Percentiles rank a stretch among this genome's conserved stretches.
phyloP scores from a whole-genome alignment of 2,113 vertebrate species.

The Laticauda colubrina region DNA sequence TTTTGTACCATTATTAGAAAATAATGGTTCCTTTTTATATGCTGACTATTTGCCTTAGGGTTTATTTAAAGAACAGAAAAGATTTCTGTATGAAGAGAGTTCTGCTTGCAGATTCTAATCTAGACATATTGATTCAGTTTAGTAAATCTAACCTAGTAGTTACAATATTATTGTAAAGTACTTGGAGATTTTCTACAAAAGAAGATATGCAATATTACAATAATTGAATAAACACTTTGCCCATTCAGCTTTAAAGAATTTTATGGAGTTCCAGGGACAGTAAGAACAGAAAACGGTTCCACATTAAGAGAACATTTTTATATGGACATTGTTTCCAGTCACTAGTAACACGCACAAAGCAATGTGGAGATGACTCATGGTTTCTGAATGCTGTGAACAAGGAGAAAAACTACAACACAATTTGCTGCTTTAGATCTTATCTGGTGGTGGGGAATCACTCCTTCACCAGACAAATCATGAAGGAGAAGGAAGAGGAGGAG shows the following conservation, averaged over 20 bases:
- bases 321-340: not conserved
- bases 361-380: not conserved
- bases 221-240: not conserved
- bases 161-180: not conserved
- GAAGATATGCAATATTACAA: not conserved
- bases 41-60: not conserved
- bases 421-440: not conserved
- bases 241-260: not conserved
- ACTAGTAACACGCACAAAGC: not conserved
- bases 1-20: not conserved
- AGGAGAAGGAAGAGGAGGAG: not conserved
- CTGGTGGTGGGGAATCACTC: not conserved
- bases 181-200: not conserved
- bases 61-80: not conserved
- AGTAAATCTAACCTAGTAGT: not conserved
- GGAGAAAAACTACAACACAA: not conserved
- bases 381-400: not conserved
- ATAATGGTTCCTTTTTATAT: not conserved
- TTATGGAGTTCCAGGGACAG: not conserved
- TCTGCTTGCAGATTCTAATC: not conserved
- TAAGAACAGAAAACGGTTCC: not conserved
- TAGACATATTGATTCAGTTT: not conserved
- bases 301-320: not conserved
- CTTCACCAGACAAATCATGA: not conserved
- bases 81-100: not conserved